A percentile compares a stretch with the other conserved stretches of the same genome.
These are phyloP conservation scores for Stenolophus ochropezus DNA, from an alignment of 2,888 invertebrate species.

Conservation along the genomic window DNA sequence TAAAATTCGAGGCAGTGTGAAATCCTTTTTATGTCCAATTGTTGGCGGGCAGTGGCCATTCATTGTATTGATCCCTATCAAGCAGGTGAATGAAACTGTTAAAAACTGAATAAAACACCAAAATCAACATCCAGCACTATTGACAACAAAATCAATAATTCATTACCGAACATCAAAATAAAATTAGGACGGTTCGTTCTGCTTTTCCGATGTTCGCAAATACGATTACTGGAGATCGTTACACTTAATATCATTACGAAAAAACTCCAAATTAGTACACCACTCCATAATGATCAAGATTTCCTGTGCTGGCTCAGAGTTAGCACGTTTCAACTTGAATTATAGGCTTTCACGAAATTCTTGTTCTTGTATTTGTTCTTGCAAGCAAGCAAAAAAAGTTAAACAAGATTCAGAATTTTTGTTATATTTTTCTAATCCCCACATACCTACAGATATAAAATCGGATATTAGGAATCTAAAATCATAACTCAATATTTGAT, in stretches of 20 bases:
- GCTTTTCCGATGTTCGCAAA: constrained; percentile 4
- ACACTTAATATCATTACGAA: background rate
- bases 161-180: constrained; percentile 34
- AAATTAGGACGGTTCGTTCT: constrained; percentile 37
- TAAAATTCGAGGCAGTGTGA: background rate
- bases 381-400: too few species aligned
- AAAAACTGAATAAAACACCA: constrained; percentile 29
- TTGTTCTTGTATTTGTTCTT: too few species aligned
- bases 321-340: too few species aligned
- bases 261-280: background rate
- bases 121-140: constrained; percentile 24
- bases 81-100: constrained; percentile 30
- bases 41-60: background rate
- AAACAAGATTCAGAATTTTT: too few species aligned
- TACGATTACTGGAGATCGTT: background rate
- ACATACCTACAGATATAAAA: too few species aligned
- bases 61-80: constrained; percentile 24
- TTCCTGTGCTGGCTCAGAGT: too few species aligned
- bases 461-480: too few species aligned
- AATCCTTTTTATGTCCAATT: background rate
- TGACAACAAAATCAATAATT: constrained; percentile 43
- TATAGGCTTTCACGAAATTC: too few species aligned
- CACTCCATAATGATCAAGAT: too few species aligned
- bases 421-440: too few species aligned
- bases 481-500: too few species aligned